Percentiles rank a stretch among this genome's conserved stretches.
Conservation (phyloP, 2,888 invertebrate genomes). For the Apotomis turbidana region DNA sequence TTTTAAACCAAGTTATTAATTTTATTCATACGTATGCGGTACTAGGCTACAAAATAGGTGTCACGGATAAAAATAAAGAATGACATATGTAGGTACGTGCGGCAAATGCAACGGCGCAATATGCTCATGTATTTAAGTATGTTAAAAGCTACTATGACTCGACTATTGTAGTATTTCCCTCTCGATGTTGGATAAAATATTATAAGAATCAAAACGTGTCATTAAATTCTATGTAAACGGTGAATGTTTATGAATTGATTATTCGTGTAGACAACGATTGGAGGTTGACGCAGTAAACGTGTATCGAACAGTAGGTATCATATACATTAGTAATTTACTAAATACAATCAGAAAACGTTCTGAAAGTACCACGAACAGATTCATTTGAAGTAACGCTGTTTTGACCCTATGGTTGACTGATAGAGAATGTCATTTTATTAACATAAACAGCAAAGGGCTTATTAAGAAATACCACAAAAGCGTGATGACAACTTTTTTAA, state of each 20-base stretch:
- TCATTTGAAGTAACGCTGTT: too few species aligned
- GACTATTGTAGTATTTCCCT: not conserved
- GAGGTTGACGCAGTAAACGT: not conserved
- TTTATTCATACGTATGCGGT: not conserved
- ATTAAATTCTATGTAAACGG: slow-evolving; percentile 21
- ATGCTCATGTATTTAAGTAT: not conserved
- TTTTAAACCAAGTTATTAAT: not conserved
- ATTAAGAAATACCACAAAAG: too few species aligned
- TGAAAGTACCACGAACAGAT: too few species aligned
- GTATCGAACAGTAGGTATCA: not conserved
- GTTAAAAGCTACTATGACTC: slow-evolving; percentile 3
- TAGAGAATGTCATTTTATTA: too few species aligned
- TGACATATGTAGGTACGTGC: slow-evolving; percentile 18
- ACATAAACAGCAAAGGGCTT: too few species aligned
- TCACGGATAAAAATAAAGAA: slow-evolving; percentile 32
- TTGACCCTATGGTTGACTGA: too few species aligned
- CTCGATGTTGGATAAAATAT: slow-evolving; percentile 11
- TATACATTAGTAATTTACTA: not conserved
- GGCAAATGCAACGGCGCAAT: slow-evolving; percentile 29
- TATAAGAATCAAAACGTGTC: slow-evolving; percentile 2
- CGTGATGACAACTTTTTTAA: too few species aligned
- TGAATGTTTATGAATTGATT: slow-evolving; percentile 18
- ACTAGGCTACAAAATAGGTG: slow-evolving; percentile 7
- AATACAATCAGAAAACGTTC: too few species aligned
- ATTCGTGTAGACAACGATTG: slow-evolving; percentile 9